phyloP scores from a whole-genome alignment of 2,888 invertebrate species.

The Microchrysa polita region DNA sequence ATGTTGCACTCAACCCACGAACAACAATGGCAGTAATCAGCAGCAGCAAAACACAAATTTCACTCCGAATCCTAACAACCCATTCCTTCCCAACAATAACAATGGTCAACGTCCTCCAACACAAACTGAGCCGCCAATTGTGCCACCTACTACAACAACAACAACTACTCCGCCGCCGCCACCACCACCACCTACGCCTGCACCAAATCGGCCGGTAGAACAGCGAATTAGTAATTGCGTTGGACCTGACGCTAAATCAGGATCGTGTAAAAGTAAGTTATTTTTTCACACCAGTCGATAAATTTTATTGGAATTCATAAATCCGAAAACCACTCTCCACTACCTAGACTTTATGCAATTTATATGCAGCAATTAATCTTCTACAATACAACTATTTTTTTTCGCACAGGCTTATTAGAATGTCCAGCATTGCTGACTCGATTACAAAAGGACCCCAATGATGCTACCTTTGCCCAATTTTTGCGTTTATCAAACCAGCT shows the following conservation, averaged over 20 bases:
- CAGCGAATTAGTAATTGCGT: conserved; percentile 54
- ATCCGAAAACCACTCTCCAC: neutral
- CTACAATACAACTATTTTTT: neutral
- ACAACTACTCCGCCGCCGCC: conserved; percentile 47
- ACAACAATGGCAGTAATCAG: conserved; percentile 10
- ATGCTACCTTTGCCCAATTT: conserved; percentile 54
- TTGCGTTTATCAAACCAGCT: conserved; percentile 57
- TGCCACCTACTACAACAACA: conserved; percentile 12
- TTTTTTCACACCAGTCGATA: too few relatives aligned
- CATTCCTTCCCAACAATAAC: conserved; percentile 4
- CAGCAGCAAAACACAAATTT: conserved; percentile 12
- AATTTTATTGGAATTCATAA: too few relatives aligned
- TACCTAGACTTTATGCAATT: too few relatives aligned
- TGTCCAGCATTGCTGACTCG: conserved; percentile 55
- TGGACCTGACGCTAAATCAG: conserved; percentile 52
- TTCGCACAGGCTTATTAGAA: conserved; percentile 54
- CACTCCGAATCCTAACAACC: conserved; percentile 28
- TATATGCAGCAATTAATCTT: too few relatives aligned
- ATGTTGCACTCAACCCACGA: conserved; percentile 49
- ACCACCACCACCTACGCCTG: conserved; percentile 52
- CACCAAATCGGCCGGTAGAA: conserved; percentile 31
- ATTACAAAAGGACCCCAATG: conserved; percentile 54
- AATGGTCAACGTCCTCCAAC: conserved; percentile 10
- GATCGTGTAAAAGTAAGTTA: conserved; percentile 49
- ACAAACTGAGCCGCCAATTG: neutral